Evolutionary conservation across 2,113 vertebrate species (phyloP), one percentile per base, ranked within the genome.

Genomic region (Ceyx cyanopectus): DNA sequence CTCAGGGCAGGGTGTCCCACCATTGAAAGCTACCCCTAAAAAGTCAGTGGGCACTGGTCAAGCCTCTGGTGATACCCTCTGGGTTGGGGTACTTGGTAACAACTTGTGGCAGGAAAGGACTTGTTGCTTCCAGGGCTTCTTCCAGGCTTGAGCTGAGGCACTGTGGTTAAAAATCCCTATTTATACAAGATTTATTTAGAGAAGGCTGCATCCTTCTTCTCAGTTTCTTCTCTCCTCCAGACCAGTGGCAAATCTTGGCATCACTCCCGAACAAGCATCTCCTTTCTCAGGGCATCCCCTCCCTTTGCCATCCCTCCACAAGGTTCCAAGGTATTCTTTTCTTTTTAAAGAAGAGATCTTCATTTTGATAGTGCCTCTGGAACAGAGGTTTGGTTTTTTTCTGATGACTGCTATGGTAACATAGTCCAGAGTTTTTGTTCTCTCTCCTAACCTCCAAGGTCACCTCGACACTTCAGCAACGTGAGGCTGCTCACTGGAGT

Each of bases 391-490:
- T 10, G 0, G 37, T 83, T 72, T 80, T 43, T 69, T 81, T 92
- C 50, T 77, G 37, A 9, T 67, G 75, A 29, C 65, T 77, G 2
- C 24, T 46, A 1, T 67, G 23, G 37, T 90, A 77, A 77, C 30
- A 65, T 15, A 56, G 53, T 93, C 65, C 20, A 54, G 57, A 56
- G 45, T 85, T 93, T 85, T 63, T 92, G n/a, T 69, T 16, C 32
- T 65, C 89, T 80, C 63, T 91, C n/a, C 68, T 83, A 70, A 78
- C 72, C 79, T 87, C 41, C 87, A 93, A 91, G 87, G 94, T 96
- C 87, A 93, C 75, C 43, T 57, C 82, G 60, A 74, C 23, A 29
- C 89, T 93, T 93, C 34, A 81, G 81, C 58, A 87, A 89, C 60
- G 65, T 0, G 0, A 70, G 67, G 60, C 78, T 91, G 79, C 81